These are phyloP conservation scores for Micrasema longulum DNA, from an alignment of 1,140 invertebrate genomes.

Conservation along the genomic window DNA sequence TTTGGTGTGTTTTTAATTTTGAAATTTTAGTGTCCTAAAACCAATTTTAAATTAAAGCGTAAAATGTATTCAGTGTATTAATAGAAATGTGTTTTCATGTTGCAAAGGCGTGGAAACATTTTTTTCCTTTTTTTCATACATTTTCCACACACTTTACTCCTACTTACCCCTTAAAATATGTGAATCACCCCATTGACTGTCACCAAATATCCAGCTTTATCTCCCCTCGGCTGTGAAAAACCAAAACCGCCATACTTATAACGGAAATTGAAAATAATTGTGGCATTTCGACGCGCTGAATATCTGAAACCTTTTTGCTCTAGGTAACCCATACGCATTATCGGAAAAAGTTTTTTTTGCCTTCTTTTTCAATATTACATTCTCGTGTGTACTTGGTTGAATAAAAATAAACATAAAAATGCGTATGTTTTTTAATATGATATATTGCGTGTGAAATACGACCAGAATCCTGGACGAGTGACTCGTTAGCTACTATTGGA, in stretches of 20 bases:
- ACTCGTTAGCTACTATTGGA: too few species aligned
- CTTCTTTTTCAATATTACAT: too few species aligned
- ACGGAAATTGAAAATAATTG: slow-evolving; percentile 50
- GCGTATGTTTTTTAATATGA: too few species aligned
- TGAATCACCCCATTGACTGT: slow-evolving; percentile 35
- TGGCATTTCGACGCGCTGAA: slow-evolving; percentile 44
- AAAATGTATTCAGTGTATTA: background rate
- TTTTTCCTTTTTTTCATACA: slow-evolving; percentile 20
- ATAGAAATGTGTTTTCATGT: background rate
- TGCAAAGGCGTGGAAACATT: background rate
- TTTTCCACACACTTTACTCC: slow-evolving; percentile 27
- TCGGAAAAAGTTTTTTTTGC: too few species aligned
- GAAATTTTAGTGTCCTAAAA: too few species aligned
- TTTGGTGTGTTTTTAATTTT: too few species aligned
- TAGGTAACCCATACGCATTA: too few species aligned
- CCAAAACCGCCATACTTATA: slow-evolving; percentile 29
- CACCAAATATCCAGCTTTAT: slow-evolving; percentile 41
- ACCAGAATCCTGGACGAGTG: too few species aligned
- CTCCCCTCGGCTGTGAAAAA: slow-evolving; percentile 27
- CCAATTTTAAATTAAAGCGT: too few species aligned
- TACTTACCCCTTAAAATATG: slow-evolving; percentile 7
- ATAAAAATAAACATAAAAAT: too few species aligned
- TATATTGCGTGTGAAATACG: too few species aligned
- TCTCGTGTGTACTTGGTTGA: too few species aligned
- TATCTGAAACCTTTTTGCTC: slow-evolving; percentile 45